Evolutionary conservation across 2,797 vertebrate genomes (phyloP).

Genomic region (Orientallactaga sibirica): DNA sequence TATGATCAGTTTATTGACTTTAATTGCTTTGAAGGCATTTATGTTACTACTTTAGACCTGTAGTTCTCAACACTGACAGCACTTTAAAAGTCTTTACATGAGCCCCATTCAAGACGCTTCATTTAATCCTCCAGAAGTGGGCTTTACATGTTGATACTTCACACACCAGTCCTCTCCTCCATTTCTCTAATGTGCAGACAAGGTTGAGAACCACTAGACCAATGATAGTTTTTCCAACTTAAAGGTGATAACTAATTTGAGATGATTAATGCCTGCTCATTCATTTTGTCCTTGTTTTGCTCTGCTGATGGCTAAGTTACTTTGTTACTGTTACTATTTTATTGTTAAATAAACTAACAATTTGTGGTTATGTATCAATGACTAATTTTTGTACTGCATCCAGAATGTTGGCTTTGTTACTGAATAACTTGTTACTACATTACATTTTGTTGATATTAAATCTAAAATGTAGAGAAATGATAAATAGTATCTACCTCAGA

Average conservation of each 20-base stretch:
- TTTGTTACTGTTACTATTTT: constrained; percentile 62
- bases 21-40: constrained; percentile 48
- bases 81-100: constrained; percentile 46
- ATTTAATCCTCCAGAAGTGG: constrained; percentile 17
- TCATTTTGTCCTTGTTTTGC: constrained; percentile 66
- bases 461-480: constrained; percentile 66
- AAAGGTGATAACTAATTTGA: constrained; percentile 64
- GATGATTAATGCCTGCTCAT: constrained; percentile 45
- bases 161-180: background rate
- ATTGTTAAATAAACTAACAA: constrained; percentile 80
- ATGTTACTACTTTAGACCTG: constrained; percentile 51
- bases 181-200: constrained; percentile 15
- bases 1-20: constrained; percentile 50
- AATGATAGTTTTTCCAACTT: constrained; percentile 66
- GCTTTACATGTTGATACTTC: background rate
- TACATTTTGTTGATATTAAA: constrained; percentile 63
- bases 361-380: constrained; percentile 61
- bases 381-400: constrained; percentile 59
- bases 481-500: constrained; percentile 77
- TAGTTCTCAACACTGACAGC: constrained; percentile 49
- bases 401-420: constrained; percentile 60
- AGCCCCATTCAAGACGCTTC: background rate
- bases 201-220: constrained; percentile 58
- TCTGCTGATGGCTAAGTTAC: constrained; percentile 58
- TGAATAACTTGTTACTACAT: constrained; percentile 53